phyloP scores from a whole-genome alignment of 2,113 vertebrate species.

The Cichladusa arquata region DNA sequence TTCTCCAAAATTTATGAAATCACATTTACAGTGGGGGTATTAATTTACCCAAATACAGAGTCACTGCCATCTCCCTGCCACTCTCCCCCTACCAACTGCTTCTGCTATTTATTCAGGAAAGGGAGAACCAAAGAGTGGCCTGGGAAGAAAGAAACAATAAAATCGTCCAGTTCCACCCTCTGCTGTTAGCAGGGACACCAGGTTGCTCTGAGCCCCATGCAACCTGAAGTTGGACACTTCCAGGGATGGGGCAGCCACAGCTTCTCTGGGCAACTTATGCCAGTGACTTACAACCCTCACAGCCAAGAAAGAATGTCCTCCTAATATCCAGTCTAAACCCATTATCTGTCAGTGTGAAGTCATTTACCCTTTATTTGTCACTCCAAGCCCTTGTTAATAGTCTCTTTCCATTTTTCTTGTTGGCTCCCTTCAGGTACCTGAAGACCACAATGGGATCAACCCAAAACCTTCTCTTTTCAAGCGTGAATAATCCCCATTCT shows the following conservation, averaged over 20 bases:
- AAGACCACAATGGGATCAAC: too few species aligned
- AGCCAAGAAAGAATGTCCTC: background rate
- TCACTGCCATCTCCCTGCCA: background rate
- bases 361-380: background rate
- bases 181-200: background rate
- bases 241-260: background rate
- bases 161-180: background rate
- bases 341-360: background rate
- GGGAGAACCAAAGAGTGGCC: background rate
- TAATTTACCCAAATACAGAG: background rate
- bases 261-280: background rate
- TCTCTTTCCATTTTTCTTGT: background rate
- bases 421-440: background rate
- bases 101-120: background rate
- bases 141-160: background rate
- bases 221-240: background rate
- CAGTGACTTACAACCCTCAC: too few species aligned
- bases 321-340: background rate
- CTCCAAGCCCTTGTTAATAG: background rate
- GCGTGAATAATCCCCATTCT: background rate
- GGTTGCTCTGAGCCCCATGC: background rate
- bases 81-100: background rate
- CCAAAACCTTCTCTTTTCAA: background rate
- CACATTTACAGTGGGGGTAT: background rate
- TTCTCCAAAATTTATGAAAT: background rate